These are phyloP conservation scores for Stenodema calcarata DNA, from an alignment of 2,888 invertebrate genomes.

Conservation along the genomic window DNA sequence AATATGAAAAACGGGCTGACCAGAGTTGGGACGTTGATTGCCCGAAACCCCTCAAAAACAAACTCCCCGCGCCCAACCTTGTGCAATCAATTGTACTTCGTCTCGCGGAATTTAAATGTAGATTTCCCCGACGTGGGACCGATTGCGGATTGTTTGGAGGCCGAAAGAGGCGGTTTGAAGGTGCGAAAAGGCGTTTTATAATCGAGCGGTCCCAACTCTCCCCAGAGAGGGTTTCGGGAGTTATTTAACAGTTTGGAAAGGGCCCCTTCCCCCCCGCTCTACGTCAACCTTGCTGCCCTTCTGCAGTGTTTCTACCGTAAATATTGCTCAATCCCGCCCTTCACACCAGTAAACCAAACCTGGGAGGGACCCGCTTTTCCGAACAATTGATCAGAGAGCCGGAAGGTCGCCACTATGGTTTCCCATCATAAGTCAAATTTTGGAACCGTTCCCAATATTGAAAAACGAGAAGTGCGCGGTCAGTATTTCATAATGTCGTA, in stretches of 20 bases:
- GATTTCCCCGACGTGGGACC: background rate
- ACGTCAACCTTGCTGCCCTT: background rate
- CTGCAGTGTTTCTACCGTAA: background rate
- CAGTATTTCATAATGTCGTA: too few species aligned
- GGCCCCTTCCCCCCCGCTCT: background rate
- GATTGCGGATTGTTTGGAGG: background rate
- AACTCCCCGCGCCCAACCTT: background rate
- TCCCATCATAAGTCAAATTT: background rate
- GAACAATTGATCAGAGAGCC: background rate
- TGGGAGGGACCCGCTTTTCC: background rate
- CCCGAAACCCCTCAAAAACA: background rate
- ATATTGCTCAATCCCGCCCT: background rate
- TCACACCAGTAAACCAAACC: background rate
- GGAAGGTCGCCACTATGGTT: background rate
- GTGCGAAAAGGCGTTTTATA: background rate
- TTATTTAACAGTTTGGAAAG: background rate
- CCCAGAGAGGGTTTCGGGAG: background rate
- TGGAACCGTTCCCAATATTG: background rate
- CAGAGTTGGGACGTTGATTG: background rate
- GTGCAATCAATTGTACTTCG: background rate
- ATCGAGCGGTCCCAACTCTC: background rate
- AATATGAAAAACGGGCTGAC: background rate
- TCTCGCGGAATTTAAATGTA: background rate
- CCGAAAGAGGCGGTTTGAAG: background rate
- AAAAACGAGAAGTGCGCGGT: background rate